Evolutionary conservation across 2,888 invertebrate genomes (phyloP).

Genomic region (Clistopyga incitator): DNA sequence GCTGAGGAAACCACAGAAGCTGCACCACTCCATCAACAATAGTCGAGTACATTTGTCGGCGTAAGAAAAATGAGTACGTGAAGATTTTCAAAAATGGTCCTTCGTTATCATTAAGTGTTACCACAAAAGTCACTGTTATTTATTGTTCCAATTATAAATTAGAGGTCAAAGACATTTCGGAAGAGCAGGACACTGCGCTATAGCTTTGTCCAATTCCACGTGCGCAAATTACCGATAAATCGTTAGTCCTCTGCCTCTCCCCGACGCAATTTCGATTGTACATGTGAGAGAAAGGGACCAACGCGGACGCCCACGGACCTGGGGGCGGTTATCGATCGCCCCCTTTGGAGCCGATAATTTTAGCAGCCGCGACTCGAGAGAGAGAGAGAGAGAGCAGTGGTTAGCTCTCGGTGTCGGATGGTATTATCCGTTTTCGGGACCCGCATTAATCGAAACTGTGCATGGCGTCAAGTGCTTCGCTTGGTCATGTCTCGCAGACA

Average conservation of each 20-base stretch:
- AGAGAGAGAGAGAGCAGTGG: slow-evolving; percentile 26
- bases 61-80: too few species aligned
- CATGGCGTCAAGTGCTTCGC: slow-evolving; percentile 1
- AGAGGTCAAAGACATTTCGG: not conserved
- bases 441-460: slow-evolving; percentile 33
- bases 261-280: slow-evolving; percentile 63
- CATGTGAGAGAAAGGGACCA: slow-evolving; percentile 19
- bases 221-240: slow-evolving; percentile 65
- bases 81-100: too few species aligned
- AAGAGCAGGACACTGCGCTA: not conserved
- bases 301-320: slow-evolving; percentile 10
- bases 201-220: not conserved
- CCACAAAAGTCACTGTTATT: not conserved
- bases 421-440: slow-evolving; percentile 53
- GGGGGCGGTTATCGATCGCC: slow-evolving; percentile 49
- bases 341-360: slow-evolving; percentile 57
- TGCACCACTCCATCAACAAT: too few species aligned
- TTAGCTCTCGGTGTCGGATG: slow-evolving; percentile 44
- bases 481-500: slow-evolving; percentile 1
- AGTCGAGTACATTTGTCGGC: too few species aligned
- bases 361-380: slow-evolving; percentile 45
- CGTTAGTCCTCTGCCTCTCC: slow-evolving; percentile 50
- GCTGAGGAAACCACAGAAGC: too few species aligned
- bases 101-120: not conserved
- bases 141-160: not conserved